Evolutionary conservation across 2,113 vertebrate species (phyloP).

Genomic region (Maccullochella peelii): DNA sequence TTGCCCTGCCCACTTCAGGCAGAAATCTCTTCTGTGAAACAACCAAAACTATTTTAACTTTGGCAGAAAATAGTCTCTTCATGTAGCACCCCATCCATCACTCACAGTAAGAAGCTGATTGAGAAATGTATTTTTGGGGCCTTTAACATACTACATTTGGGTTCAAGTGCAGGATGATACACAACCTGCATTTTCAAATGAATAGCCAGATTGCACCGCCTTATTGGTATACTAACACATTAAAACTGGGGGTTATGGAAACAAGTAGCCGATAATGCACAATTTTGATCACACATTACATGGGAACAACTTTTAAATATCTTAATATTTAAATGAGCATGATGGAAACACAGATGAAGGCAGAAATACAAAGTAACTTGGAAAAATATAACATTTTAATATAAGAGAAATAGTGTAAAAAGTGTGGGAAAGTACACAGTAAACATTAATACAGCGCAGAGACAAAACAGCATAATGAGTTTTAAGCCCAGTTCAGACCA

Average conservation of each 20-base stretch:
- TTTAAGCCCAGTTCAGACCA: no score
- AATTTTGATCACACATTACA: neutral
- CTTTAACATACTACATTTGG: neutral
- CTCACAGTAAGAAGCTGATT: neutral
- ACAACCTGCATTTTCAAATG: neutral
- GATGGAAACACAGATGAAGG: neutral
- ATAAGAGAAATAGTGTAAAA: neutral
- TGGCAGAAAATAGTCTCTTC: neutral
- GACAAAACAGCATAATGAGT: neutral
- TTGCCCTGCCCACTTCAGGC: no score
- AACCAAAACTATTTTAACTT: no score
- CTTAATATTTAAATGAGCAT: slow-evolving; percentile 1
- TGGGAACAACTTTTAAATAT: neutral
- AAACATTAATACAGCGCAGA: neutral
- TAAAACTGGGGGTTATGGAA: neutral
- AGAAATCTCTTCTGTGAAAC: no score
- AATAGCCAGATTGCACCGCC: neutral
- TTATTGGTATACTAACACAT: neutral
- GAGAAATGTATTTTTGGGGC: neutral
- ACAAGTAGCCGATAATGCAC: neutral
- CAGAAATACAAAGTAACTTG: neutral
- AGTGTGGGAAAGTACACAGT: neutral
- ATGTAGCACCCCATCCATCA: neutral
- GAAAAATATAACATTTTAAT: slow-evolving; percentile 40
- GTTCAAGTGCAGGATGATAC: neutral